Evolutionary conservation across 1,140 invertebrate genomes (phyloP), one percentile per base, ranked within the genome.

Genomic region (Ctenoplectra terminalis): DNA sequence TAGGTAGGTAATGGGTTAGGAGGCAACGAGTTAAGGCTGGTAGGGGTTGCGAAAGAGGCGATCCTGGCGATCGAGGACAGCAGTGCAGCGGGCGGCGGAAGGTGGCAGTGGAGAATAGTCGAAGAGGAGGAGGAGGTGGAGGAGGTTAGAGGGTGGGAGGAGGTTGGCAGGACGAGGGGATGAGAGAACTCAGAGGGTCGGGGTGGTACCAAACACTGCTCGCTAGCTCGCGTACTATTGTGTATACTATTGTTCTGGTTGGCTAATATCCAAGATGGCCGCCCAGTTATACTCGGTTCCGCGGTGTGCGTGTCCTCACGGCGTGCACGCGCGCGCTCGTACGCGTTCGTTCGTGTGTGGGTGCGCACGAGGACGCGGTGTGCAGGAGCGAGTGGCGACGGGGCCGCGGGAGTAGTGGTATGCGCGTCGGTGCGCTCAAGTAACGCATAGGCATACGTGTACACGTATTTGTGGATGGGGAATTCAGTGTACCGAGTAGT

Each of bases 261-360:
- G 91, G 92, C 92, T 93, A 93, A 93, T 94, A 93, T 93, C 90
- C 92, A 94, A 93, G 87, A 93, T 93, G 92, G 92, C 93, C 85
- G 90, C 85, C 88, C 90, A 88, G 92, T 93, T 93, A 92, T 91
- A 91, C 88, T 88, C 89, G 80, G 60, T 71, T 81, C 58, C 81
- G 81, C 74, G 56, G 77, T 87, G 85, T 85, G 87, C 80, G 82
- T 86, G 82, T 87, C 75, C 84, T 87, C 72, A 34, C 83, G 73
- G 76, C 75, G 64, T 58, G 72, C 77, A 70, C 81, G 63, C 66
- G 70, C 61, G 81, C 60, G 63, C 9, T 37, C 60, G 31, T 61
- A 61, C 31, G 60, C 31, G 31, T 37, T 17, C 26, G n/a, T n/a
- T n/a, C 13, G 52, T 26, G 26, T 40, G 40, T 40, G 20, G 17